Conservation (phyloP, 2,113 vertebrate species). For the Gracilinanus agilis region DNA sequence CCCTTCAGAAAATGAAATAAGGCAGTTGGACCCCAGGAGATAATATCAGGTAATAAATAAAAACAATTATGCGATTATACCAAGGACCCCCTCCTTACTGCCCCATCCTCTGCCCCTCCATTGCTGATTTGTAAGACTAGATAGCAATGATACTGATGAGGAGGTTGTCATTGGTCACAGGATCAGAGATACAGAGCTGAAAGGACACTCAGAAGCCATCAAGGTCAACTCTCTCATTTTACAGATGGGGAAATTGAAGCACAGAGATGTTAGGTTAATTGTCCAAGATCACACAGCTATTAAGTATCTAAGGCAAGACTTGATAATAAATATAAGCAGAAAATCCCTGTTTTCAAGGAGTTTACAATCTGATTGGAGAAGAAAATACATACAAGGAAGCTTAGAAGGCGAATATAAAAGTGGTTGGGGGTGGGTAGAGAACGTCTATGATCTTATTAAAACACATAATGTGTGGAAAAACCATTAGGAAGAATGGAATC, state of each 20-base stretch:
- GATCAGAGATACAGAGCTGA: background rate
- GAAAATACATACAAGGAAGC: background rate
- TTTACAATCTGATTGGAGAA: background rate
- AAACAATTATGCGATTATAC: background rate
- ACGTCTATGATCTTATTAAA: background rate
- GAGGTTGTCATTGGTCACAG: background rate
- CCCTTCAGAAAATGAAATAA: constrained; percentile 44
- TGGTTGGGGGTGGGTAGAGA: no score
- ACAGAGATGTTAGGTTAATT: background rate
- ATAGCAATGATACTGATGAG: background rate
- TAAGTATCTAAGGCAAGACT: background rate
- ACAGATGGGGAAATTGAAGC: background rate
- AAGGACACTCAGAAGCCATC: background rate
- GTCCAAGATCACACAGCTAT: background rate
- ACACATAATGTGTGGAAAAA: background rate
- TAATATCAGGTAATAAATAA: constrained; percentile 6
- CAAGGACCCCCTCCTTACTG: background rate
- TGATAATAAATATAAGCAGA: background rate
- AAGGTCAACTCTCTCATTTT: background rate
- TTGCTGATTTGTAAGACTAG: background rate
- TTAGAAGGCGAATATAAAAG: background rate
- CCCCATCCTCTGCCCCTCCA: background rate
- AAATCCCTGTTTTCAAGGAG: background rate
- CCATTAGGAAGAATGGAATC: background rate
- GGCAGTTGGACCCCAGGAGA: background rate